Evolutionary conservation across 2,113 vertebrate species (phyloP), one percentile per base, ranked within the genome.

Genomic region (Casuarius casuarius): DNA sequence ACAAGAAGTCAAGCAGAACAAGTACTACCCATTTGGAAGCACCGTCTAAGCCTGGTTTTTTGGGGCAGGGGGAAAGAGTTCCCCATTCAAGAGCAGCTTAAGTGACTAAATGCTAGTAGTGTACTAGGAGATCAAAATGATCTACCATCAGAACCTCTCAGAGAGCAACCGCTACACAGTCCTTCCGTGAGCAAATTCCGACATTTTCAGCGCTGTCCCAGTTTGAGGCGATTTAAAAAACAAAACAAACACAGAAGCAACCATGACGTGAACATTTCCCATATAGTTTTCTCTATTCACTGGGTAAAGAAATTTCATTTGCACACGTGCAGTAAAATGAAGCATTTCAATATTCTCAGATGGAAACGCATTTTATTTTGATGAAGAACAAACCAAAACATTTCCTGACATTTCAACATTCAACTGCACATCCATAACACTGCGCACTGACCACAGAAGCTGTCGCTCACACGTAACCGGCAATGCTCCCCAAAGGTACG

Each of bases 231-330:
- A 66, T 25, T 14, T 21, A 25, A 67, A 54, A 83, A 52, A 15
- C 25, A 15, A 18, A 42, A 38, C 73, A 66, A 7, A 44, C 14
- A 46, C 13, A 48, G 35, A 67, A 63, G 25, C 15, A 73, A 48
- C 46, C 21, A 14, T 0, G 2, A 63, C 29, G 72, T 0, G 0
- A 80, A 73, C 3, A 49, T 22, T 90, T 77, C n/a, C 20, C 20
- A 35, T 0, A 2, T 40, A 54, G 76, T 65, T 80, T 61, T 63
- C 11, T 74, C 56, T 61, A 10, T 13, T 66, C 40, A 71, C 8
- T 21, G 12, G 23, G 65, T 62, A 31, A 74, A 81, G 23, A 74
- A 85, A 48, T 71, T 78, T 58, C 18, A 13, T 66, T 90, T 88
- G 78, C 75, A 46, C 5, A 44, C 31, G 87, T 75, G 40, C 9